These are phyloP conservation scores for Chloroceryle inda DNA, from an alignment of 2,797 vertebrate genomes.

Conservation along the genomic window DNA sequence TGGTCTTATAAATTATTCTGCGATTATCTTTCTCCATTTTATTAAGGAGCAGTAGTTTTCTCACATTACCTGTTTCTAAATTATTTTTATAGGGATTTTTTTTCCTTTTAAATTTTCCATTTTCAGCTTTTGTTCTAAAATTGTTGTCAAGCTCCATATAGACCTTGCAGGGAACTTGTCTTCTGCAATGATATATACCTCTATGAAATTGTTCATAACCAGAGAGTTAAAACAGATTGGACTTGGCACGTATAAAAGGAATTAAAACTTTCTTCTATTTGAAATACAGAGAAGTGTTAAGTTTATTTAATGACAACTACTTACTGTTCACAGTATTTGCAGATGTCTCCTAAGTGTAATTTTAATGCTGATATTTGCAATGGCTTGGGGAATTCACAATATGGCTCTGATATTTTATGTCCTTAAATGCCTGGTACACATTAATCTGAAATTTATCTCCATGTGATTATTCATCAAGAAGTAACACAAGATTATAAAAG, in stretches of 20 bases:
- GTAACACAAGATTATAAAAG: neutral
- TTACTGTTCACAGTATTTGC: constrained; percentile 9
- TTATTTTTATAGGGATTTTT: neutral
- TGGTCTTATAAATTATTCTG: neutral
- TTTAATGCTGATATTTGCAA: neutral
- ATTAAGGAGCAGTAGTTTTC: neutral
- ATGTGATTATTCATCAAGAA: neutral
- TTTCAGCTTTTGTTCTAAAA: neutral
- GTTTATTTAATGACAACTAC: constrained; percentile 16
- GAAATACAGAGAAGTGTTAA: neutral
- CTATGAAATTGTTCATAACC: neutral
- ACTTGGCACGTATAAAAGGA: neutral
- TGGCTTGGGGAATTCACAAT: neutral
- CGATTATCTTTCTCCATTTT: neutral
- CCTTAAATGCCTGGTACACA: neutral
- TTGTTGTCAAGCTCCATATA: neutral
- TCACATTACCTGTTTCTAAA: neutral
- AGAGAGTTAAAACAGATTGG: neutral
- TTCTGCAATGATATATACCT: neutral
- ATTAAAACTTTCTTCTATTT: neutral
- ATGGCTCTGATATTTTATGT: neutral
- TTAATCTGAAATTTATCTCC: neutral
- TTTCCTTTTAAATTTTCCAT: neutral
- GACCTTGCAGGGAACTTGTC: neutral
- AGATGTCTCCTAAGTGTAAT: neutral